Base-by-base conservation (phyloP, 2,888 invertebrate genomes). In the Zootermopsis nevadensis region DNA sequence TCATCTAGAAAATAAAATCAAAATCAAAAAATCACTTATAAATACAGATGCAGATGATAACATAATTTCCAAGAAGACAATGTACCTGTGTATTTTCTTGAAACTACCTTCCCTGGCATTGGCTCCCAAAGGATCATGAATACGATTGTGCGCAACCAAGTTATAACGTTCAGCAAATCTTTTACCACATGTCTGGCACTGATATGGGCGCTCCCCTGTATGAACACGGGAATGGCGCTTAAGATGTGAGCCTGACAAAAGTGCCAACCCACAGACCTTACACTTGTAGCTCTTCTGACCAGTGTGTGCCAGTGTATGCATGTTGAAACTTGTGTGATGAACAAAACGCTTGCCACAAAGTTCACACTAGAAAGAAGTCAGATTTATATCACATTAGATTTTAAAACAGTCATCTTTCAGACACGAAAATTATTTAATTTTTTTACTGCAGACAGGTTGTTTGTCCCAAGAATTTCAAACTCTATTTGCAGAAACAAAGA, bases 251-350 rank as follows among this genome's bases (percentile, higher is more conserved):
- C 92, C 92, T 85, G 93, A 93, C 89, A 93, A 91, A 77, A 94
- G 91, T 85, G 91, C 91, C 81, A 93, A 89, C 31, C 93, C 92
- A 89, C 94, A 94, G 86, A 91, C 89, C 87, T 90, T 89, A 88
- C 93, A 93, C 85, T 92, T 89, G 90, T 92, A 92, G 83, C 92
- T 91, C 89, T 93, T 93, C 85, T 92, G 88, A 85, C 93, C 93
- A 72, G 91, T 91, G 89, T 94, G 94, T 48, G 92, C 92, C 87
- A 93, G 88, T 88, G 92, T 92, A 89, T 94, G 94, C 91, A 93
- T 93, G 88, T 92, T 93, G 89, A 94, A 94, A 72, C 94, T 94
- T 69, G 93, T 93, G 87, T 94, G 93, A 90, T 94, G 94, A 87
- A 93, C 91, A 89, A 93, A 93, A 85, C 92, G 91, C 89, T 93